Base-by-base conservation (phyloP, 2,797 vertebrate genomes). In the Chiloscyllium punctatum region DNA sequence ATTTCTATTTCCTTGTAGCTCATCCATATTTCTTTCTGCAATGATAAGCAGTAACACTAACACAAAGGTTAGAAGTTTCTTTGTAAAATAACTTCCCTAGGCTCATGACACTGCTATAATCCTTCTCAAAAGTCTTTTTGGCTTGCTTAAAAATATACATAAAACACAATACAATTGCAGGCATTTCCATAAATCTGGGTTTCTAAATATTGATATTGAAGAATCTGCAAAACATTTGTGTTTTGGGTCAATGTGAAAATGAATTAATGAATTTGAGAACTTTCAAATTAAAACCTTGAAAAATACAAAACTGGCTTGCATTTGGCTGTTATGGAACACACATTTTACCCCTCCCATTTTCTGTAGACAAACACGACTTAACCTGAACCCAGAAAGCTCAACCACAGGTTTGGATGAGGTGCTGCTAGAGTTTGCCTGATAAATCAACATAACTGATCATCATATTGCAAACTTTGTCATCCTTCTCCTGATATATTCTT, bases 321-420 rank as follows among this genome's bases (percentile, higher is more conserved):
- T 84, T 84, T 84, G 21, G 82, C 21, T 84, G 42, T 8, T 84
- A 42, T 84, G 6, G 42, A 66, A 13, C 18, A 62, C 33, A 82
- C 57, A 94, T 71, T 37, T 18, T 37, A 91, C 23, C 42, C 21
- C 82, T 48, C 82, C 37, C 82, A 84, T 8, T 48, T 4, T 6
- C 4, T 84, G 18, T 3, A 42, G 1, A 23, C 18, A 48, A 6
- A 48, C 21, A 48, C 25, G 4, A 69, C 66, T 92, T 42, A 48
- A 92, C 1, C 33, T 37, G 69, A 42, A 25, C 23, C n/a, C n/a
- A 96, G 96, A 96, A 92, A 92, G n/a, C 0, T 68, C 42, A 92
- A 21, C 3, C 62, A n/a, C 51, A 92, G n/a, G n/a, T 37, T 25
- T 7, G 2, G n/a, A 92, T 37, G n/a, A 62, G 15, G 16, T 90